Conservation (phyloP, 2,113 vertebrate species). For the Heliornis fulica region DNA sequence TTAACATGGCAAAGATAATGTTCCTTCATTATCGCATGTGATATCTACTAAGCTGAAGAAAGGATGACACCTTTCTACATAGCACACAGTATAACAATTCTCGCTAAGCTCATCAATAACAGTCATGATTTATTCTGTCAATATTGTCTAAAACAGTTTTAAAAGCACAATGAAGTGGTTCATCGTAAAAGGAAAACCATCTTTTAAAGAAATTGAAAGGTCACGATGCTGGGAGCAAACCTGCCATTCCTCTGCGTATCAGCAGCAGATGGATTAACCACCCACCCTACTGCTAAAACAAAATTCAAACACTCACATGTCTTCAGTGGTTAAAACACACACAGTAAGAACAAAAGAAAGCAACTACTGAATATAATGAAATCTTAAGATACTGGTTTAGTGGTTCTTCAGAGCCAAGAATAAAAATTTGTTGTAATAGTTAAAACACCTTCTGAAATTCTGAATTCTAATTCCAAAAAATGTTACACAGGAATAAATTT, state of each 20-base stretch:
- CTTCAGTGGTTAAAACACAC: constrained; percentile 7
- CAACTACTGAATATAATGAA: not conserved
- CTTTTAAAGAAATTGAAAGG: not conserved
- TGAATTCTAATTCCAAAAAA: not conserved
- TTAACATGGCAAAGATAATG: not conserved
- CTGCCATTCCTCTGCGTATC: constrained; percentile 21
- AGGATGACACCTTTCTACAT: not conserved
- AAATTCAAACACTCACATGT: constrained; percentile 66
- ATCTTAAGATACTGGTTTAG: not conserved
- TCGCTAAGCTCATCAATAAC: not conserved
- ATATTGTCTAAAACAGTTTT: not conserved
- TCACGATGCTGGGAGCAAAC: not conserved
- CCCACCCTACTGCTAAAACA: not conserved
- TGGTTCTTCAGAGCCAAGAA: not conserved
- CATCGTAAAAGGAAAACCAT: not conserved
- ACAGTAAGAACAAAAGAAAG: not conserved
- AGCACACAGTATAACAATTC: not conserved
- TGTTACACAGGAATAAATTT: not conserved
- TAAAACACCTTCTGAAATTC: not conserved
- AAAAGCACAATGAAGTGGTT: not conserved
- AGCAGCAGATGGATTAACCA: constrained; percentile 67
- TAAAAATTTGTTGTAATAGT: not conserved
- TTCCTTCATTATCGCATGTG: not conserved
- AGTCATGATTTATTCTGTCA: not conserved
- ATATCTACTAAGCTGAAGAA: not conserved